phyloP scores from a whole-genome alignment of 2,888 invertebrate genomes.

The Xestobium rufovillosum region DNA sequence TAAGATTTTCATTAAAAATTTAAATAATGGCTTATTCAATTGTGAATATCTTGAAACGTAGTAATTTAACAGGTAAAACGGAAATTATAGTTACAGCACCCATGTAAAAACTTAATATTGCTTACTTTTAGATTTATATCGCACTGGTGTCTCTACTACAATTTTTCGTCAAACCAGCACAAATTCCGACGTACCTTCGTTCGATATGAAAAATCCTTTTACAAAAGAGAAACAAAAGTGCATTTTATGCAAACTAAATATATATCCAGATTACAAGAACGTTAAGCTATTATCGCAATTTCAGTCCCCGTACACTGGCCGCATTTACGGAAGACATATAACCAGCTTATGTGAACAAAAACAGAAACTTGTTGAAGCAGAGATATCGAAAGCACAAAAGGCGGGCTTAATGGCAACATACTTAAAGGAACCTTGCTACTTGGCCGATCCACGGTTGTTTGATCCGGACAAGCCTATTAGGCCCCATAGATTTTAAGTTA shows the following conservation, averaged over 20 bases:
- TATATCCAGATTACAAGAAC: conserved; percentile 88
- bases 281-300: conserved; percentile 87
- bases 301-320: conserved; percentile 90
- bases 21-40: too few relatives aligned
- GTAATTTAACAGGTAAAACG: too few relatives aligned
- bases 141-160: too few relatives aligned
- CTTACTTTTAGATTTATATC: too few relatives aligned
- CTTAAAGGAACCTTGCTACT: conserved; percentile 70
- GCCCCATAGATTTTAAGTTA: conserved; percentile 64
- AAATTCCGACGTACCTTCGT: conserved; percentile 43
- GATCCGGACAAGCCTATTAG: conserved; percentile 78
- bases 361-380: conserved; percentile 64
- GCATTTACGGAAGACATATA: conserved; percentile 84
- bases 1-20: too few relatives aligned
- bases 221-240: conserved; percentile 64
- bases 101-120: too few relatives aligned
- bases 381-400: conserved; percentile 67
- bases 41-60: too few relatives aligned
- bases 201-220: conserved; percentile 72
- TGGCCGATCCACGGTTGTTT: conserved; percentile 84
- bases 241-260: conserved; percentile 73
- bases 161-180: too few relatives aligned
- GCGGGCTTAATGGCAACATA: conserved; percentile 78
- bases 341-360: conserved; percentile 85
- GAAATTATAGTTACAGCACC: too few relatives aligned